A percentile compares a stretch with the other conserved stretches of the same genome.
These are phyloP conservation scores for Cataglyphis livida DNA, from an alignment of 2,888 invertebrate species.

Conservation along the genomic window DNA sequence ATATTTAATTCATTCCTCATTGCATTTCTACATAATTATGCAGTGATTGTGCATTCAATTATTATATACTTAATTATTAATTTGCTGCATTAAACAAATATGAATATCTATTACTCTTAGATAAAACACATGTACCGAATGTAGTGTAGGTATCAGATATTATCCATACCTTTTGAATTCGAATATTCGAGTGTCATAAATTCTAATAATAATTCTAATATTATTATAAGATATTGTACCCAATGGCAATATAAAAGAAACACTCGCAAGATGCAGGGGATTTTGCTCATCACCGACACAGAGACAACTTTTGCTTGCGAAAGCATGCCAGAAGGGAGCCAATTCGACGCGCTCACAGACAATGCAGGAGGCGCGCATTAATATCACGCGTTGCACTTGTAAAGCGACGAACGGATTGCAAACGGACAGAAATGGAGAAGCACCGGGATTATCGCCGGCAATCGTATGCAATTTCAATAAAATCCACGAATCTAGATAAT, in stretches of 20 bases:
- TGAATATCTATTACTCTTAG: not conserved
- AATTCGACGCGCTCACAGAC: slow-evolving; percentile 57
- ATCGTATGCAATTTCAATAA: slow-evolving; percentile 26
- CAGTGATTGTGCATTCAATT: not conserved
- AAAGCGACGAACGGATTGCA: slow-evolving; percentile 1
- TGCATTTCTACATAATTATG: not conserved
- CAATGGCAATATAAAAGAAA: not conserved
- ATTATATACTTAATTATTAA: not conserved
- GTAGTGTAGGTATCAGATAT: not conserved
- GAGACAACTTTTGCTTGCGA: slow-evolving; percentile 26
- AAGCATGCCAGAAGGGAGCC: slow-evolving; percentile 60
- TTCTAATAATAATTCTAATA: not conserved
- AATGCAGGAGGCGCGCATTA: slow-evolving; percentile 31
- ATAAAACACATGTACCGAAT: not conserved
- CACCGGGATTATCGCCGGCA: slow-evolving; percentile 30
- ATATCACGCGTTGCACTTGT: slow-evolving; percentile 9
- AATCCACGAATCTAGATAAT: slow-evolving; percentile 4
- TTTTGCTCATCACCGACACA: slow-evolving; percentile 48
- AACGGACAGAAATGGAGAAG: slow-evolving; percentile 10
- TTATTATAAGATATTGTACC: not conserved
- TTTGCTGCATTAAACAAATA: not conserved
- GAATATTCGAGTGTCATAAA: not conserved
- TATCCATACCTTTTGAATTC: not conserved
- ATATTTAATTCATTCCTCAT: not conserved
- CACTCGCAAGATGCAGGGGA: slow-evolving; percentile 10